Evolutionary conservation across 37 sponge, comb jelly and placozoan genomes (phyloP).

Genomic region (Bolinopsis microptera): DNA sequence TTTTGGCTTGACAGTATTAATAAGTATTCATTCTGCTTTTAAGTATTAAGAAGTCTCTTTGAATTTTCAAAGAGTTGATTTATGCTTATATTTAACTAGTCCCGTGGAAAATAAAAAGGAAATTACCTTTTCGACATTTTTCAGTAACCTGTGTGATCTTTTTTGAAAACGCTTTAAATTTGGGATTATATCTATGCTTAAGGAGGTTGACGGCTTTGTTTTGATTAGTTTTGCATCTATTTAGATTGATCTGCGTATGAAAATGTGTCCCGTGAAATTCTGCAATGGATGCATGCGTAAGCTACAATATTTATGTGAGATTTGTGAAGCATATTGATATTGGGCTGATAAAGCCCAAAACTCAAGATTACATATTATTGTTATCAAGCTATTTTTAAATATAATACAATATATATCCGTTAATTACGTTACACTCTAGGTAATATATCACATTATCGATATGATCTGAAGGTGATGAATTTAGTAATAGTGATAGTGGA

Average conservation of each 20-base stretch:
- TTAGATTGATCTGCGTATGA: not conserved
- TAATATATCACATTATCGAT: too few relatives aligned
- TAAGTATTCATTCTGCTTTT: not conserved
- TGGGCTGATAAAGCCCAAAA: too few relatives aligned
- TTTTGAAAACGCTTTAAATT: not conserved
- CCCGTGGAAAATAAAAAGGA: not conserved
- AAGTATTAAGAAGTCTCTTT: not conserved
- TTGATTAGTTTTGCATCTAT: not conserved
- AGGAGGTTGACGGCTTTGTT: not conserved
- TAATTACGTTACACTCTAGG: too few relatives aligned
- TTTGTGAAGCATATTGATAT: not conserved
- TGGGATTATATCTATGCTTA: not conserved
- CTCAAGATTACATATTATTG: too few relatives aligned
- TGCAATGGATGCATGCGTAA: not conserved
- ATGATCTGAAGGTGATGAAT: too few relatives aligned
- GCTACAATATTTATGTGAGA: not conserved
- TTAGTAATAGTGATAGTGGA: not conserved
- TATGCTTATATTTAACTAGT: too few relatives aligned
- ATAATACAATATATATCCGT: too few relatives aligned
- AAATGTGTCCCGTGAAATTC: not conserved
- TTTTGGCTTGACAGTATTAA: not conserved
- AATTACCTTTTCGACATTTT: not conserved
- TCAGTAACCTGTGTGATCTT: not conserved
- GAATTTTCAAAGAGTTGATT: too few relatives aligned
- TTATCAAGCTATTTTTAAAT: too few relatives aligned